These are phyloP conservation scores for Petrocephalus sullivani DNA, from an alignment of 2,797 vertebrate genomes.

Conservation along the genomic window DNA sequence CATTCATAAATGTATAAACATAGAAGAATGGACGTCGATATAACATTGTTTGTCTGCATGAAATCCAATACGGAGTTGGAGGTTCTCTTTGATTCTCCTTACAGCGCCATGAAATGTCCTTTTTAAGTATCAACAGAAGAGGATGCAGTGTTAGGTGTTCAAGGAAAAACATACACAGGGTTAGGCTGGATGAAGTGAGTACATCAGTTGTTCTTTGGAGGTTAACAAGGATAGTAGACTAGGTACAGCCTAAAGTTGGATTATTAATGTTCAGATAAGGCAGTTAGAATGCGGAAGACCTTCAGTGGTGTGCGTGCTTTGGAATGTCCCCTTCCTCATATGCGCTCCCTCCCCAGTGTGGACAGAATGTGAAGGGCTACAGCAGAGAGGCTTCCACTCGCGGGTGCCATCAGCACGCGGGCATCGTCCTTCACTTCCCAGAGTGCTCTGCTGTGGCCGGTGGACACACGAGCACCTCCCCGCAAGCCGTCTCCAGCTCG, in stretches of 20 bases:
- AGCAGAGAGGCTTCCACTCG: neutral
- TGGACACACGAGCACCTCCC: slow-evolving; percentile 49
- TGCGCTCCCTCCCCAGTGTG: neutral
- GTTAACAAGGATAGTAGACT: neutral
- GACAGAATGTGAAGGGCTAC: neutral
- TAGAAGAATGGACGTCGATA: slow-evolving; percentile 37
- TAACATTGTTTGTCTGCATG: neutral
- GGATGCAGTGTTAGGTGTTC: slow-evolving; percentile 53
- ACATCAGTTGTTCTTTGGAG: neutral
- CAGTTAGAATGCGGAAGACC: neutral
- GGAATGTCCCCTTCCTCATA: neutral
- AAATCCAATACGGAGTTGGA: neutral
- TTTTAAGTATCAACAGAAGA: neutral
- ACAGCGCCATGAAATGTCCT: slow-evolving; percentile 54
- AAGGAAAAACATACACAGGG: neutral
- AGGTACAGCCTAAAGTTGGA: neutral
- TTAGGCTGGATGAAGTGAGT: slow-evolving; percentile 35
- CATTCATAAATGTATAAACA: slow-evolving; percentile 75
- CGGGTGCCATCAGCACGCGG: slow-evolving; percentile 33
- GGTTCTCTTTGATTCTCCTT: slow-evolving; percentile 53
- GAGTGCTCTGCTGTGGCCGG: slow-evolving; percentile 71
- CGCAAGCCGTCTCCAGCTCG: slow-evolving; percentile 29
- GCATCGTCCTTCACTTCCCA: slow-evolving; percentile 50
- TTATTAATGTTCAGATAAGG: slow-evolving; percentile 8
- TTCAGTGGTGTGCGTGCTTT: neutral